Base-by-base conservation (phyloP, 2,888 invertebrate genomes). In the Yponomeuta plumbellus region DNA sequence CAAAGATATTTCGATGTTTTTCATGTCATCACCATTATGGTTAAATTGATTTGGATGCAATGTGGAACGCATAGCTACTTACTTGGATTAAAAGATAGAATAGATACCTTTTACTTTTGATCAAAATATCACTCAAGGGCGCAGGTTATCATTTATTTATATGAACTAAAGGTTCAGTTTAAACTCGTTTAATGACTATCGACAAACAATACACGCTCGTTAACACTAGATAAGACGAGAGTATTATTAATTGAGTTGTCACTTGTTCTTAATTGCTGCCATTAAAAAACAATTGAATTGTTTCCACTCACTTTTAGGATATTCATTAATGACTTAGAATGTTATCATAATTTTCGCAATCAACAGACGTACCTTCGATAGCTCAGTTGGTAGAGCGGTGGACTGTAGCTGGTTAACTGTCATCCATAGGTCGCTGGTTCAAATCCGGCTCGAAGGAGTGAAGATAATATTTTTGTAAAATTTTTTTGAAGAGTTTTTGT, bases 341-440 rank as follows among this genome's bases (percentile, higher is more conserved):
- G n/a, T 17, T 59, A 26, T 62, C 11, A 67, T 11, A 23, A n/a
- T 66, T 67, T 70, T 68, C 20, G 58, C 11, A 3, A 5, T 44
- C 6, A 3, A 21, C n/a, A 59, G 5, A 22, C 22, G 61, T 59
- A 70, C 84, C 84, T 84, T 89, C 89, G 90, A 91, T 91, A 91
- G 91, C 91, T 91, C 91, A 91, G 90, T 89, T 89, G 91, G 91
- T 90, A 91, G 91, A 91, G 89, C 90, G 90, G 91, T 90, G 88
- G 88, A 90, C 89, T 89, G 88, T 88, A 89, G 66, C 61, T 66
- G 68, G 66, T 56, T 58, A 10, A 75, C 71, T 79, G 89, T 69
- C 34, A 91, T 91, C 91, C 91, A 92, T 92, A 91, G 91, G 91
- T 91, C 91, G 85, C 91, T 91, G 88, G 90, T 91, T 89, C 89